These are phyloP conservation scores for Martes martes DNA, from an alignment of 2,113 vertebrate genomes.

Conservation along the genomic window DNA sequence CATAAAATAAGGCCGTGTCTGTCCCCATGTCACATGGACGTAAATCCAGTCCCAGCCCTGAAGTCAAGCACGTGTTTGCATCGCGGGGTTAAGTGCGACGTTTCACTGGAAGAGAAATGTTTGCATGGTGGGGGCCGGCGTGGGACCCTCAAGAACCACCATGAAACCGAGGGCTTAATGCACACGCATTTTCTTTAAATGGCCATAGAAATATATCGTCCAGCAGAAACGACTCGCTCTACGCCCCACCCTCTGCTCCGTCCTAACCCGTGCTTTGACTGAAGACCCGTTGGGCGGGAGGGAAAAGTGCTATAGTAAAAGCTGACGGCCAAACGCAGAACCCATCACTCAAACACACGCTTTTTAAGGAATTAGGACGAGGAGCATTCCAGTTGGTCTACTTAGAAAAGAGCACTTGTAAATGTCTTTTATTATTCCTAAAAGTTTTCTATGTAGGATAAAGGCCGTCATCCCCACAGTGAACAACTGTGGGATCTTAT, in stretches of 20 bases:
- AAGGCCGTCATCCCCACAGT: neutral
- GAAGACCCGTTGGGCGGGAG: neutral
- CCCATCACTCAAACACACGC: neutral
- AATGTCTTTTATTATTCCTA: neutral
- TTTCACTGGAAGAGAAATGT: neutral
- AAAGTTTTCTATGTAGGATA: neutral
- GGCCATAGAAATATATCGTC: neutral
- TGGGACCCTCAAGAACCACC: too few species aligned
- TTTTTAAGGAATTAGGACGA: neutral
- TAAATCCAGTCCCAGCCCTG: neutral
- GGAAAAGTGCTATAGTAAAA: neutral
- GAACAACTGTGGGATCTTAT: neutral
- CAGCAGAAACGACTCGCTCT: neutral
- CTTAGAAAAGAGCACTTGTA: neutral
- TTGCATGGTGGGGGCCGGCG: rapidly evolving
- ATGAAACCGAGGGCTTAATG: neutral
- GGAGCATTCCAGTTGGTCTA: too few species aligned
- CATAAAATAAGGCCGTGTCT: neutral
- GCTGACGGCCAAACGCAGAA: neutral
- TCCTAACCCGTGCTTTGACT: neutral
- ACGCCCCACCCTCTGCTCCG: neutral
- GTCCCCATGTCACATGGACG: neutral
- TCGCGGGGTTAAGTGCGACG: neutral
- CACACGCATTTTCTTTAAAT: neutral
- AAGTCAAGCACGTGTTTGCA: neutral